phyloP scores from a whole-genome alignment of 2,113 vertebrate genomes.

The Ptyas mucosa region DNA sequence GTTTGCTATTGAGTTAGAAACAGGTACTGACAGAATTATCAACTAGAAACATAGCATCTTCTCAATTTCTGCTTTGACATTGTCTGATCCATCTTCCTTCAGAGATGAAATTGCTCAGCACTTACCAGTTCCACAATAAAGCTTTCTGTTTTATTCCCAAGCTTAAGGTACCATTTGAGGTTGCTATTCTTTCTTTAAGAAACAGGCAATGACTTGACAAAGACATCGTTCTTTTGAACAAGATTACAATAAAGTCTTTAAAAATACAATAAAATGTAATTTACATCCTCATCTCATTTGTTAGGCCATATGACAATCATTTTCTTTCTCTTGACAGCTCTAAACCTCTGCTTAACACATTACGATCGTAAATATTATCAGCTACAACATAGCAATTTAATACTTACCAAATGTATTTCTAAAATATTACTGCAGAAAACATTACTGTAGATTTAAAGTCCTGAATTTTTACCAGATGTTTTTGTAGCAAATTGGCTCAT shows the following conservation, averaged over 20 bases:
- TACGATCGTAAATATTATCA: slow-evolving; percentile 70
- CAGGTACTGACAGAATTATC: not conserved
- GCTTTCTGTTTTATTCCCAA: slow-evolving; percentile 16
- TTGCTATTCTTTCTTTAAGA: slow-evolving; percentile 45
- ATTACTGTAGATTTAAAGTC: slow-evolving; percentile 66
- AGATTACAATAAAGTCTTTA: slow-evolving; percentile 37
- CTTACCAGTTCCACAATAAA: slow-evolving; percentile 35
- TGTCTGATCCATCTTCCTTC: not conserved
- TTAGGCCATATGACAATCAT: slow-evolving; percentile 63
- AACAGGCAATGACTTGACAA: slow-evolving; percentile 52
- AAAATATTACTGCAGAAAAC: slow-evolving; percentile 70
- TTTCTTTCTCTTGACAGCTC: slow-evolving; percentile 58
- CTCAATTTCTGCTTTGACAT: not conserved
- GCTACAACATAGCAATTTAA: slow-evolving; percentile 66
- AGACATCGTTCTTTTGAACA: slow-evolving; percentile 45
- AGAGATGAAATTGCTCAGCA: slow-evolving; percentile 36
- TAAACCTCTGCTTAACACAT: slow-evolving; percentile 68
- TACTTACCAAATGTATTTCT: slow-evolving; percentile 70
- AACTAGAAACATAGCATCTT: slow-evolving; percentile 12
- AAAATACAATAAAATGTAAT: slow-evolving; percentile 60
- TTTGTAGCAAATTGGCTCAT: slow-evolving; percentile 67
- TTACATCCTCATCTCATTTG: slow-evolving; percentile 59
- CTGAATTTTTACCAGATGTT: slow-evolving; percentile 78
- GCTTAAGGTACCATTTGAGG: slow-evolving; percentile 34
- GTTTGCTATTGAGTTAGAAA: not conserved